phyloP scores from a whole-genome alignment of 1,140 invertebrate genomes.

The Zaprionus tsacasi region DNA sequence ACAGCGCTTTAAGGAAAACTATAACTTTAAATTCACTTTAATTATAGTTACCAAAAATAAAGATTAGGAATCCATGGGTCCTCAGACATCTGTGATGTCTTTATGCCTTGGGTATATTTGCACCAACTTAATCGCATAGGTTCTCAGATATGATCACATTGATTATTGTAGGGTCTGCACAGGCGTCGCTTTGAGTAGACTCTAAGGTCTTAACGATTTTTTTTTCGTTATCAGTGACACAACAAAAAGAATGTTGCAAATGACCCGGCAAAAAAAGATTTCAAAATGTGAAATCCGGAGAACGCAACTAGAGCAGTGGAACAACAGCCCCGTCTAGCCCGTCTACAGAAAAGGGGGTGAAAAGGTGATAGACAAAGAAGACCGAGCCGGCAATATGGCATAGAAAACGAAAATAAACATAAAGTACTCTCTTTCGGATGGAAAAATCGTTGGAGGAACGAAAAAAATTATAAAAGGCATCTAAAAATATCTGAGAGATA shows the following conservation, averaged over 20 bases:
- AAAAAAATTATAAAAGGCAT: constrained; percentile 37
- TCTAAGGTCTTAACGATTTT: constrained; percentile 14
- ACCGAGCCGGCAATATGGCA: constrained; percentile 36
- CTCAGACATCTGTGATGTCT: background rate
- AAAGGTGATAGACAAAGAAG: constrained; percentile 4
- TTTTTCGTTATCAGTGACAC: constrained; percentile 20
- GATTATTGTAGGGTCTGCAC: background rate
- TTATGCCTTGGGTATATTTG: background rate
- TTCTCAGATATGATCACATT: background rate
- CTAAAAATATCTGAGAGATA: constrained; percentile 56
- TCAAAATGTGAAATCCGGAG: constrained; percentile 47
- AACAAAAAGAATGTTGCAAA: constrained; percentile 5
- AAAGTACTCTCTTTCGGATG: constrained; percentile 49
- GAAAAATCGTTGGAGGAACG: constrained; percentile 43
- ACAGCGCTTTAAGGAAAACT: background rate
- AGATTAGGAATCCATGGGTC: background rate
- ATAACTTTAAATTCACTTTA: background rate
- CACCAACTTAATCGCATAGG: background rate
- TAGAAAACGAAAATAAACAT: constrained; percentile 62
- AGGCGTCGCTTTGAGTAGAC: background rate
- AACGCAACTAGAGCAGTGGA: constrained; percentile 32
- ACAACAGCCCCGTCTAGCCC: constrained; percentile 19
- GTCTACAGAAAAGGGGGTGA: background rate
- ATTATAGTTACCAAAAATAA: no score
- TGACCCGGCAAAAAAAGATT: constrained; percentile 40